A percentile compares a stretch with the other conserved stretches of the same genome.
Conservation (phyloP, 2,113 vertebrate species). For the Myrmecobius fasciatus region DNA sequence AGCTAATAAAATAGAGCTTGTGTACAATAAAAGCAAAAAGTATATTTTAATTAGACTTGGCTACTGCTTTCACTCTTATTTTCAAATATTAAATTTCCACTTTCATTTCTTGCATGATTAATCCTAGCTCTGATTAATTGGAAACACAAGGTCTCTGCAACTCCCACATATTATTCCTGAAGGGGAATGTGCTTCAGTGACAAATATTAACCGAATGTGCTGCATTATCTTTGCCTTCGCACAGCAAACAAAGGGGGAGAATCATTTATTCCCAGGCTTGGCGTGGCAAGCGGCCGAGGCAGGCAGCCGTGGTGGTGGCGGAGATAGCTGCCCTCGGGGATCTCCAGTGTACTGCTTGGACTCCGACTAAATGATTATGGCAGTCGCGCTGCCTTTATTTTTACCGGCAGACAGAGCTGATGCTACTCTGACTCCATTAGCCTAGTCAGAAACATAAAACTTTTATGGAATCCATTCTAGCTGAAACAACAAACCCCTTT, state of each 20-base stretch:
- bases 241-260: conserved; percentile 71
- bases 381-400: conserved; percentile 45
- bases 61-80: conserved; percentile 65
- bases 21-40: conserved; percentile 65
- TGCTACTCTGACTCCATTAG: conserved; percentile 61
- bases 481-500: conserved; percentile 57
- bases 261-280: conserved; percentile 66
- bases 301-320: neutral
- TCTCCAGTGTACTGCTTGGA: conserved; percentile 52
- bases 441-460: conserved; percentile 60
- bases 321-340: conserved; percentile 60
- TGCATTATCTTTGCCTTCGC: conserved; percentile 76
- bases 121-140: conserved; percentile 81
- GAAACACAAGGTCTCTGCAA: conserved; percentile 63
- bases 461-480: conserved; percentile 34
- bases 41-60: conserved; percentile 77
- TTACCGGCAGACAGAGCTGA: conserved; percentile 49
- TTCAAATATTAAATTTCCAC: conserved; percentile 79
- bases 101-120: conserved; percentile 81
- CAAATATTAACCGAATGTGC: conserved; percentile 76
- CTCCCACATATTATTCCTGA: conserved; percentile 67
- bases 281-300: conserved; percentile 7
- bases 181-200: conserved; percentile 72
- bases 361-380: conserved; percentile 52
- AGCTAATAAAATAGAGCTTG: conserved; percentile 54